phyloP scores from a whole-genome alignment of 2,113 vertebrate species.

The Cynocephalus volans region DNA sequence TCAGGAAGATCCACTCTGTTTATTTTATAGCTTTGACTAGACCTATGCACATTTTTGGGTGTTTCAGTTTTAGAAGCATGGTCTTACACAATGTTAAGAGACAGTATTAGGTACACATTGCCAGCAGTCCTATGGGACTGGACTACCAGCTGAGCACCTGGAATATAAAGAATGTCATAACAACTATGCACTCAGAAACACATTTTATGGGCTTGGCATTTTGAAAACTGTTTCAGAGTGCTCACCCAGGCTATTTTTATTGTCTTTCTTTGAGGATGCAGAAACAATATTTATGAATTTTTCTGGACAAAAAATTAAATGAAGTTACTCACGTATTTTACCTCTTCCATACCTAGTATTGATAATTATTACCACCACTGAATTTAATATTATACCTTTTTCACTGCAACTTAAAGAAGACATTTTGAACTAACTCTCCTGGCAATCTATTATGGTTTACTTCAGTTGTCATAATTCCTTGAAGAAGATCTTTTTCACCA shows the following conservation, averaged over 20 bases:
- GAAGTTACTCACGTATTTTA: neutral
- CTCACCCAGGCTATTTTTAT: neutral
- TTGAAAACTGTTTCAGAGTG: neutral
- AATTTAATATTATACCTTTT: neutral
- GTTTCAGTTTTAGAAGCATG: neutral
- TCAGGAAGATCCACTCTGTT: neutral
- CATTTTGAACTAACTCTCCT: neutral
- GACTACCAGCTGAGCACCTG: neutral
- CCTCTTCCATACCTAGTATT: neutral
- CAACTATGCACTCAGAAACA: neutral
- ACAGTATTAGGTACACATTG: neutral
- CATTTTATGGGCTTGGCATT: neutral
- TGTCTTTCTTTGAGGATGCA: neutral
- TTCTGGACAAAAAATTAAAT: neutral
- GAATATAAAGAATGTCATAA: neutral
- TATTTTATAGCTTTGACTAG: neutral
- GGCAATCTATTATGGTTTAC: neutral
- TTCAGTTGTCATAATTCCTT: neutral
- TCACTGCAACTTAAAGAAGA: neutral
- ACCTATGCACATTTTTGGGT: neutral
- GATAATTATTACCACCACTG: neutral
- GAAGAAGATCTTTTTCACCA: neutral
- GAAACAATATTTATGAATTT: neutral
- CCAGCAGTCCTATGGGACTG: neutral
- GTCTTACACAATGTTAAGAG: neutral